Evolutionary conservation across 2,888 invertebrate species (phyloP).

Genomic region (Stenichneumon culpator): DNA sequence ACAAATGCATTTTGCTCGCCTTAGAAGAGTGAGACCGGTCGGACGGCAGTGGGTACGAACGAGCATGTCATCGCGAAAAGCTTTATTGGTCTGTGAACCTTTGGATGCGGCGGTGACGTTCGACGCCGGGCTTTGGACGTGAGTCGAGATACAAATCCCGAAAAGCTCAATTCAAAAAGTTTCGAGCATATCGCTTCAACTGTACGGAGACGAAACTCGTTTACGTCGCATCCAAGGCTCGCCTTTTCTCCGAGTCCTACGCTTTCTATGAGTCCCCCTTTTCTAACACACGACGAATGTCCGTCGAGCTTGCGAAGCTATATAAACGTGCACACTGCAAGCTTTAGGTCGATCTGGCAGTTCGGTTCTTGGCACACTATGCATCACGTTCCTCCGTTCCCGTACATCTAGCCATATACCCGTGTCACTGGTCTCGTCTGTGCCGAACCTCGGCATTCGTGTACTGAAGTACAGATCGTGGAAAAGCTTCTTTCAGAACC

Average conservation of each 20-base stretch:
- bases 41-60: background rate
- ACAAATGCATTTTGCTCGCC: background rate
- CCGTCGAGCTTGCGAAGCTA: slow-evolving; percentile 31
- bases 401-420: background rate
- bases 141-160: slow-evolving; percentile 56
- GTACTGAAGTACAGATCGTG: slow-evolving; percentile 27
- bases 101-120: slow-evolving; percentile 41
- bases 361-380: slow-evolving; percentile 12
- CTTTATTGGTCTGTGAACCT: slow-evolving; percentile 47
- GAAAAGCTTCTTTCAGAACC: slow-evolving; percentile 52
- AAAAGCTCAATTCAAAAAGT: slow-evolving; percentile 63
- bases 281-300: slow-evolving; percentile 20
- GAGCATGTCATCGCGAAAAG: slow-evolving; percentile 40
- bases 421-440: background rate
- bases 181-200: slow-evolving; percentile 35
- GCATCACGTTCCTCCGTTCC: slow-evolving; percentile 17
- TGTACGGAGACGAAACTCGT: slow-evolving; percentile 28
- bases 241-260: slow-evolving; percentile 23
- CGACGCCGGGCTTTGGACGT: slow-evolving; percentile 25
- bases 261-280: slow-evolving; percentile 21
- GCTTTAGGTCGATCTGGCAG: slow-evolving; percentile 42
- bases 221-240: background rate
- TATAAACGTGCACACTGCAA: slow-evolving; percentile 40
- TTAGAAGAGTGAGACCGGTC: background rate
- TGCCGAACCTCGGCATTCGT: background rate